A percentile compares a stretch with the other conserved stretches of the same genome.
Evolutionary conservation across 2,888 invertebrate species (phyloP).

Genomic region (Phortica okadai): DNA sequence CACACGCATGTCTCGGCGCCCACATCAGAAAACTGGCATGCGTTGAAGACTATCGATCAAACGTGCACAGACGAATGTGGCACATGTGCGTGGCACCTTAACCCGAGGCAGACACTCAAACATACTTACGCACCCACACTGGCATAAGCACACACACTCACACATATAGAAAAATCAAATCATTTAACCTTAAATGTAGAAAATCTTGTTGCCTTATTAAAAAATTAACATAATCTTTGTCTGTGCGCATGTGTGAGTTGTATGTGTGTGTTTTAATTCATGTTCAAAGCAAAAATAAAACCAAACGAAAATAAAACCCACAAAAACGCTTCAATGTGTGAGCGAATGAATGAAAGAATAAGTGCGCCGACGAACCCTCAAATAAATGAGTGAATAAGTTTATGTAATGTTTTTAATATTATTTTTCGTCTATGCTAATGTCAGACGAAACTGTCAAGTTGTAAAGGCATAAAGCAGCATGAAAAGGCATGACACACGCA

Average conservation of each 20-base stretch:
- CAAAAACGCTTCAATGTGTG: too few relatives aligned
- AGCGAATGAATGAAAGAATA: too few relatives aligned
- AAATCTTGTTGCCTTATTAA: constrained; percentile 8
- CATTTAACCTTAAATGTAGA: not conserved
- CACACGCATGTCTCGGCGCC: constrained; percentile 35
- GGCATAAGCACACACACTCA: not conserved
- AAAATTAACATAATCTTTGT: constrained; percentile 24
- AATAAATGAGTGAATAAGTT: not conserved
- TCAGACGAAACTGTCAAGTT: constrained; percentile 25
- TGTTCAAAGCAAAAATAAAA: not conserved
- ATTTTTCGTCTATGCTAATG: not conserved
- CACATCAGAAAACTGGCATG: not conserved
- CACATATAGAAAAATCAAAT: too few relatives aligned
- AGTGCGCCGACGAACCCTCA: not conserved
- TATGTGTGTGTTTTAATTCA: not conserved
- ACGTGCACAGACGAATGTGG: constrained; percentile 39
- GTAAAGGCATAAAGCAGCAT: constrained; percentile 2
- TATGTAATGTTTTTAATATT: not conserved
- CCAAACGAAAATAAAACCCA: not conserved
- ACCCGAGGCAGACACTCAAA: not conserved
- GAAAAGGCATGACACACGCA: constrained; percentile 3
- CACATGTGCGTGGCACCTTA: not conserved
- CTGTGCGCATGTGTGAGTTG: not conserved
- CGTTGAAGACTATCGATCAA: constrained; percentile 62
- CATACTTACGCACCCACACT: not conserved